Base-by-base conservation (phyloP, 2,113 vertebrate genomes). In the Myotis brandtii region DNA sequence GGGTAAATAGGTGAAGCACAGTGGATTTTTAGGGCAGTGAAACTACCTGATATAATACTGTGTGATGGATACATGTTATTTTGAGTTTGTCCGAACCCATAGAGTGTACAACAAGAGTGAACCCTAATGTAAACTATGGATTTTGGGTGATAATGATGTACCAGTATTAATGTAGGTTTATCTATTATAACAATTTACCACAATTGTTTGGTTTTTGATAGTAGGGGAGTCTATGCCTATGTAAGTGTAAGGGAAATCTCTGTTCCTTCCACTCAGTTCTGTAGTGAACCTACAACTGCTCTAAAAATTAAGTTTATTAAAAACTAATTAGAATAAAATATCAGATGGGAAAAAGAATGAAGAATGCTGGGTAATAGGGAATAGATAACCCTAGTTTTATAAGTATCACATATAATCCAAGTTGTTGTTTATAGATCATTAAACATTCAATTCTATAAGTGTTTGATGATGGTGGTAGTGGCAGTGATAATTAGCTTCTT, bases 341-440 rank as follows among this genome's bases (percentile, higher is more conserved):
- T 73, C 43, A 54, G 48, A 66, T 81, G 69, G n/a, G 66, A 54
- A 54, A 72, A 72, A 85, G 16, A 69, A n/a, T 23, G 18, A 89
- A 93, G 64, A 89, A 70, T 66, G 46, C 82, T 81, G n/a, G 30
- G 1, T 72, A 85, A 6, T 21, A 87, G 32, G 46, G 9, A 43
- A 86, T 40, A 73, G 40, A 50, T 59, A 59, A 67, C 23, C 34
- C 18, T 37, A 75, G 83, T 82, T 81, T 91, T 92, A 56, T 54
- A 75, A 95, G 75, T 23, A 21, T 20, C 21, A 16, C 10, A 56
- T 34, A 73, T 37, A 88, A 88, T 77, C 43, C 62, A 89, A 89
- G 52, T 93, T 90, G n/a, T 72, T 81, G 12, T 46, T 89, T 89
- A 46, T 79, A 62, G 73, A n/a, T 79, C 34, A 89, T 52, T 79